Base-by-base conservation (phyloP, 1,140 invertebrate species). In the Drosophila yakuba region DNA sequence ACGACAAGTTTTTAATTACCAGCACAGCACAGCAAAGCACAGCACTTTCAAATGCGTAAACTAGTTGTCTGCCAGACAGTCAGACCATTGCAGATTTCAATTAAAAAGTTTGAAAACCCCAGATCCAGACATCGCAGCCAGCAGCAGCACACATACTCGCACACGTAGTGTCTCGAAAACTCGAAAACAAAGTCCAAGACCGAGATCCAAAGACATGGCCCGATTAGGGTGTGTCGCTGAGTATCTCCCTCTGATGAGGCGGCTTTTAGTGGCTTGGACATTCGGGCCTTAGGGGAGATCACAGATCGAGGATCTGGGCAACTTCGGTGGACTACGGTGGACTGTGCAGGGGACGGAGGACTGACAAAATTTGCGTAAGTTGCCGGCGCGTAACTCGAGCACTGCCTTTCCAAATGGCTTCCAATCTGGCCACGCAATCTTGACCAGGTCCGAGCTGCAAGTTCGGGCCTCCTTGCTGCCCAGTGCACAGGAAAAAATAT, bases 1-100 rank as follows among this genome's bases (percentile, higher is more conserved):
- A 79, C 84, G 83, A 88, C 84, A 88, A 83, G 84, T 89, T 88
- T 88, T 83, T 88, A 88, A 88, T 88, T 88, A 89, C 84, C 67
- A 63, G 44, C 47, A 35, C 52, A 36, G 66, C 20, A 20, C 20
- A 20, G 20, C 38, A 41, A 35, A 63, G 52, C 17, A 54, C 66
- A 25, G 66, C 79, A 82, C 83, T 88, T 88, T 88, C 83, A 66
- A 88, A 88, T 89, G 84, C 83, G 84, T 88, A 89, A 88, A 88
- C 83, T 72, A 80, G 83, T 88, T 88, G 84, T 69, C 58, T 38
- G 73, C 10, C 56, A 54, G 45, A 52, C 73, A 52, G 57, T 77
- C 74, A 32, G 54, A 77, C 48, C 50, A 74, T 74, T 69, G 80
- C 66, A 83, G 83, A 69, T 86, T 88, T 88, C 84, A 88, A 88